These are phyloP conservation scores for Clamator glandarius DNA, from an alignment of 2,797 vertebrate species.

Conservation along the genomic window DNA sequence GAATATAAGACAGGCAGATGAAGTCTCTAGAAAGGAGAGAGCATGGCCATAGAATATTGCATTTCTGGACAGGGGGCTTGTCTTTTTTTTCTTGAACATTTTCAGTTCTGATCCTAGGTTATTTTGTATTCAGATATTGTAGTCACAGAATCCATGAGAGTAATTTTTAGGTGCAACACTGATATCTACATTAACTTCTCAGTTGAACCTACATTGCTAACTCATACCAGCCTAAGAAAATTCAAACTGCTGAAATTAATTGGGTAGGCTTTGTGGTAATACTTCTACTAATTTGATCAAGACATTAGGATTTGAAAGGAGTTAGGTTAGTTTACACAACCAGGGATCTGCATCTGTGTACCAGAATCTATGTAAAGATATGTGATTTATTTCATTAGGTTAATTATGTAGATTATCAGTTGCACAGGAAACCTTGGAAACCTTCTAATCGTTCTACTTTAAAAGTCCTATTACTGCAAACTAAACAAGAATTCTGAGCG, in stretches of 20 bases:
- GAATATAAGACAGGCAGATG: neutral
- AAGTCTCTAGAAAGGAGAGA: neutral
- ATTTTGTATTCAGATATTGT: neutral
- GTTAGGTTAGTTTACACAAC: neutral
- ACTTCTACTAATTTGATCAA: neutral
- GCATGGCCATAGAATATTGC: neutral
- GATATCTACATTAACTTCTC: neutral
- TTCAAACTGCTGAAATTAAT: neutral
- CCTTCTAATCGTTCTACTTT: neutral
- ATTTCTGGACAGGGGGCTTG: neutral
- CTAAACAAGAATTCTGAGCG: neutral
- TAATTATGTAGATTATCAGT: neutral
- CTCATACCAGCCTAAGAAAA: neutral
- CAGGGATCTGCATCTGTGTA: neutral
- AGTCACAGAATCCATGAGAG: accelerated
- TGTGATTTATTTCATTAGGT: neutral
- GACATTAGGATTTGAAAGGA: neutral
- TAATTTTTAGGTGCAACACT: neutral
- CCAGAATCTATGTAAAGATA: neutral
- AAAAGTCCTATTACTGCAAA: neutral
- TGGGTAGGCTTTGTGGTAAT: neutral
- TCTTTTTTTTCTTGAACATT: neutral
- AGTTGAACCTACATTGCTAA: neutral
- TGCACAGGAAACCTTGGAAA: neutral
- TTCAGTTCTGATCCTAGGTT: neutral